Base-by-base conservation (phyloP, 2,888 invertebrate species). In the Panzeria rudis region DNA sequence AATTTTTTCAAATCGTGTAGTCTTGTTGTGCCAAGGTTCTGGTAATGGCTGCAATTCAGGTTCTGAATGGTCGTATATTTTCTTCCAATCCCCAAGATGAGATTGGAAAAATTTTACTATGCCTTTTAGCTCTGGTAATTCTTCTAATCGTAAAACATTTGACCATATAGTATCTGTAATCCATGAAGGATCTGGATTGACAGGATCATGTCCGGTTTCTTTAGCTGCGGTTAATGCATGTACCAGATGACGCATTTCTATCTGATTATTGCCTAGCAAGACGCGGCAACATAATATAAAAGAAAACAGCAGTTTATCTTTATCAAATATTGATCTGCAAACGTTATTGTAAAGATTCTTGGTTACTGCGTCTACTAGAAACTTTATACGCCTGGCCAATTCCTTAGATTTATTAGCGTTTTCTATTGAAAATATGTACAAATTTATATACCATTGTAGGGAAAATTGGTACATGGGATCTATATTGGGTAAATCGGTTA, bases 401-500 rank as follows among this genome's bases (percentile, higher is more conserved):
- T 97, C 95, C 87, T 95, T 96, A 93, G 94, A 89, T 80, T 93
- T 92, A 87, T 93, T 93, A 2, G 93, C 92, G 76, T 90, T 91
- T 86, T 93, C 93, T 86, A 93, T 92, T 9, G 93, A 93, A 78
- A 89, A 92, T 87, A 91, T 89, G 61, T 93, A 93, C 69, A 98
- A 95, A 86, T 95, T 95, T 88, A 97, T 95, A 91, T 97, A 98
- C 98, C 98, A 98, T 89, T 96, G 96, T 20, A 98, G 93, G 0
- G 98, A 98, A 92, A 98, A 98, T 92, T 98, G 98, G 92, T 98
- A 98, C 98, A 98, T 98, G 15, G 97, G 97, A 92, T 98, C 98
- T 32, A 98, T 95, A 89, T 95, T 95, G 54, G 97, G 95, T 90
- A 98, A 94, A 90, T 98, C 97, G 0, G 96, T 95, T 13, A 98